A percentile compares a stretch with the other conserved stretches of the same genome.
Conservation (phyloP, 1,140 invertebrate genomes). For the Drosophila bipectinata region DNA sequence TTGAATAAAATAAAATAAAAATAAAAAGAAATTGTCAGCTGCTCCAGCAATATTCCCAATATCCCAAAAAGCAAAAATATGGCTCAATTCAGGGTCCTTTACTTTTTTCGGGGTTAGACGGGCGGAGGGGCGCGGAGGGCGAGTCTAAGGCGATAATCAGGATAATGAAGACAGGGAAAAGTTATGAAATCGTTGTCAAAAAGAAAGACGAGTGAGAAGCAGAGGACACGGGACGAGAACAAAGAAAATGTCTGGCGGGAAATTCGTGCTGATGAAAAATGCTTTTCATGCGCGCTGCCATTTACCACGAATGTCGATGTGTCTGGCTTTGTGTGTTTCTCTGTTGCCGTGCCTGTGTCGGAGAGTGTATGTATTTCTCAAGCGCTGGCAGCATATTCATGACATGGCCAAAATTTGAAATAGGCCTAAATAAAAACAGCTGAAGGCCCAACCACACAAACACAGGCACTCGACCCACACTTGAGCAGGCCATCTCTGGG, state of each 20-base stretch:
- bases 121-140: slow-evolving; percentile 12
- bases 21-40: slow-evolving; percentile 36
- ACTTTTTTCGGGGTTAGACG: background rate
- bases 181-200: slow-evolving; percentile 65
- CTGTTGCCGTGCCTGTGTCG: slow-evolving; percentile 2
- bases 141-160: slow-evolving; percentile 77
- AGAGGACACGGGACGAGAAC: slow-evolving; percentile 43
- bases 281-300: slow-evolving; percentile 75
- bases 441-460: slow-evolving; percentile 29
- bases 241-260: slow-evolving; percentile 74
- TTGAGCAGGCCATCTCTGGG: background rate
- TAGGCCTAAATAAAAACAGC: slow-evolving; percentile 61
- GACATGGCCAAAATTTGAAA: slow-evolving; percentile 72
- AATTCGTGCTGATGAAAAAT: slow-evolving; percentile 81
- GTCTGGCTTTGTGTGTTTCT: slow-evolving; percentile 35
- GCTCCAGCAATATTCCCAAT: slow-evolving; percentile 39
- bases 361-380: slow-evolving; percentile 19
- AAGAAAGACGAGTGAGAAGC: slow-evolving; percentile 28
- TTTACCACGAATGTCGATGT: slow-evolving; percentile 67
- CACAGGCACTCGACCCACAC: background rate
- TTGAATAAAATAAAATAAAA: slow-evolving; percentile 4
- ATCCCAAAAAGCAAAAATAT: slow-evolving; percentile 36
- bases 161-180: slow-evolving; percentile 80
- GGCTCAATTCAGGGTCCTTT: slow-evolving; percentile 42
- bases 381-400: slow-evolving; percentile 67